A percentile compares a stretch with the other conserved stretches of the same genome.
Conservation (phyloP, 2,113 vertebrate genomes). For the Calonectris borealis region DNA sequence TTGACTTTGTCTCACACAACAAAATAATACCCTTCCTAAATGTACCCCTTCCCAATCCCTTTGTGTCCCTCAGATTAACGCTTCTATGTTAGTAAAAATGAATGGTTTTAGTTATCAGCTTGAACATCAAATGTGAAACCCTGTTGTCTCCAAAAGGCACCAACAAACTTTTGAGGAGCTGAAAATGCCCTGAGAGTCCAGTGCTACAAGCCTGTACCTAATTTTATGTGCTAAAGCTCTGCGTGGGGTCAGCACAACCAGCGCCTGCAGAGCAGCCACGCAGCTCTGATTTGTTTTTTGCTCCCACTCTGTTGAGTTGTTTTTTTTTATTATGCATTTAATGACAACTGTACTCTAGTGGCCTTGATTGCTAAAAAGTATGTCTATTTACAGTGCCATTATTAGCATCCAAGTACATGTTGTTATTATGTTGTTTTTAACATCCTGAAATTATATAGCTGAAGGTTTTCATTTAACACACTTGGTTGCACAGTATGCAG, state of each 20-base stretch:
- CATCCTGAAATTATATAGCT: not conserved
- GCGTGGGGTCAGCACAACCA: not conserved
- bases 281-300: not conserved
- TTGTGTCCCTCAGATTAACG: not conserved
- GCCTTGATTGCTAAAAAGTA: conserved; percentile 16
- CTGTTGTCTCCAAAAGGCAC: not conserved
- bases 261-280: not conserved
- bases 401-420: not conserved
- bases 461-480: conserved; percentile 10
- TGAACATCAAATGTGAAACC: not conserved
- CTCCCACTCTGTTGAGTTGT: not conserved
- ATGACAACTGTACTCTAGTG: not conserved
- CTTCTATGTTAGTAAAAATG: not conserved
- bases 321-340: not conserved
- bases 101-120: not conserved
- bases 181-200: not conserved
- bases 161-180: not conserved
- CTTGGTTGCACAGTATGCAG: not conserved
- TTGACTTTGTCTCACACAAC: not conserved
- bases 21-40: not conserved
- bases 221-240: not conserved
- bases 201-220: not conserved
- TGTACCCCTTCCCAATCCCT: not conserved
- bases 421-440: conserved; percentile 42
- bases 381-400: conserved; percentile 9